These are phyloP conservation scores for Achroia grisella DNA, from an alignment of 1,140 invertebrate genomes.

Conservation along the genomic window DNA sequence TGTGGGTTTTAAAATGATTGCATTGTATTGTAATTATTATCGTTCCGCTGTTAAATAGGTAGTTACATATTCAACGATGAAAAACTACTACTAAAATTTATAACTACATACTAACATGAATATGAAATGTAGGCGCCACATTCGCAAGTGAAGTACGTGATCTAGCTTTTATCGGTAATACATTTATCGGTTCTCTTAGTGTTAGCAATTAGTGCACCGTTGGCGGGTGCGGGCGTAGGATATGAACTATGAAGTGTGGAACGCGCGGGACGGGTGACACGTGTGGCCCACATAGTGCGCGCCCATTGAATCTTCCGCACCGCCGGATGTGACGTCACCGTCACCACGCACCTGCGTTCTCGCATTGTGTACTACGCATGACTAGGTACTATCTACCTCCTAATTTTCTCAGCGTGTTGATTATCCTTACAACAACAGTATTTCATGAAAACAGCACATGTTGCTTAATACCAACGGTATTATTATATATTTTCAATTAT, in stretches of 20 bases:
- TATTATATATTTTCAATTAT: too few relatives aligned
- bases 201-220: slow-evolving; percentile 61
- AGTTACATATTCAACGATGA: too few relatives aligned
- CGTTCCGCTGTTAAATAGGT: too few relatives aligned
- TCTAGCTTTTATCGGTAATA: slow-evolving; percentile 37
- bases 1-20: slow-evolving; percentile 7
- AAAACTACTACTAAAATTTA: too few relatives aligned
- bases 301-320: slow-evolving; percentile 44
- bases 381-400: slow-evolving; percentile 5
- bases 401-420: background rate
- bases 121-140: slow-evolving; percentile 15
- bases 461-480: too few relatives aligned
- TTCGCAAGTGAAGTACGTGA: slow-evolving; percentile 48
- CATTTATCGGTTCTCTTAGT: slow-evolving; percentile 67
- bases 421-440: background rate
- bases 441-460: too few relatives aligned
- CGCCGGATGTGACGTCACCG: slow-evolving; percentile 54
- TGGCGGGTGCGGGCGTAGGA: slow-evolving; percentile 28
- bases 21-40: slow-evolving; percentile 8
- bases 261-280: slow-evolving; percentile 35
- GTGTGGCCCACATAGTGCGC: slow-evolving; percentile 65
- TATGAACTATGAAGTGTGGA: slow-evolving; percentile 12
- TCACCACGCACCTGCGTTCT: slow-evolving; percentile 40
- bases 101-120: too few relatives aligned
- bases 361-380: slow-evolving; percentile 2